Evolutionary conservation across 1,140 invertebrate genomes (phyloP), one percentile per base, ranked within the genome.

Genomic region (Wasmannia auropunctata): DNA sequence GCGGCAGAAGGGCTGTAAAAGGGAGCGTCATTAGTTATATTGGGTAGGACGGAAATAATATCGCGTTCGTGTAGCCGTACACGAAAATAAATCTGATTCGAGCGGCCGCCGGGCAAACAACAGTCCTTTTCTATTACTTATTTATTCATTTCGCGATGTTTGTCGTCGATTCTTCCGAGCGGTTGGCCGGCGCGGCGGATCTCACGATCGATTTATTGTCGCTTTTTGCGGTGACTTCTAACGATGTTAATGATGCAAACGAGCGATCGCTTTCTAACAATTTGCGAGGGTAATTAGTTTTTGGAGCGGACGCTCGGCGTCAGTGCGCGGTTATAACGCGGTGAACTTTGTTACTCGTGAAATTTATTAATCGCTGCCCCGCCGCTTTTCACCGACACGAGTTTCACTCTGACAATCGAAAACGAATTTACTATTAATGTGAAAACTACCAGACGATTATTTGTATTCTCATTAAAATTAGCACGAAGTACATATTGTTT

Each of bases 21-120:
- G 49, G 49, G 51, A 74, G 56, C 43, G 84, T 85, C 86, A 74
- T 80, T 88, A 60, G 75, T 76, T 85, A 88, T 88, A 87, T 85
- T 79, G 72, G 80, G 62, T 85, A 85, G 56, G 80, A 84, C 76
- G 43, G 51, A 77, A 77, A 67, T 79, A 69, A 79, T 58, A 58
- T 63, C 19, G 14, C 11, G 31, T 31, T 46, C 10, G 65, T 70
- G 67, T 43, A 63, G 11, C 43, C 58, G 75, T 67, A 34, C 28
- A 83, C 51, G 4, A 72, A 83, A 83, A 83, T 83, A 83, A 72
- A 83, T 22, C 79, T 34, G 51, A 81, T 81, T 72, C 25, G 40
- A 56, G 28, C 37, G 40, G 14, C 22, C 16, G n/a, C n/a, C n/a
- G n/a, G 22, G 37, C 67, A 72, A 40, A 72, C 51, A 74, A 46